A percentile compares a stretch with the other conserved stretches of the same genome.
These are phyloP conservation scores for Bufo gargarizans DNA, from an alignment of 2,113 vertebrate genomes.

Conservation along the genomic window DNA sequence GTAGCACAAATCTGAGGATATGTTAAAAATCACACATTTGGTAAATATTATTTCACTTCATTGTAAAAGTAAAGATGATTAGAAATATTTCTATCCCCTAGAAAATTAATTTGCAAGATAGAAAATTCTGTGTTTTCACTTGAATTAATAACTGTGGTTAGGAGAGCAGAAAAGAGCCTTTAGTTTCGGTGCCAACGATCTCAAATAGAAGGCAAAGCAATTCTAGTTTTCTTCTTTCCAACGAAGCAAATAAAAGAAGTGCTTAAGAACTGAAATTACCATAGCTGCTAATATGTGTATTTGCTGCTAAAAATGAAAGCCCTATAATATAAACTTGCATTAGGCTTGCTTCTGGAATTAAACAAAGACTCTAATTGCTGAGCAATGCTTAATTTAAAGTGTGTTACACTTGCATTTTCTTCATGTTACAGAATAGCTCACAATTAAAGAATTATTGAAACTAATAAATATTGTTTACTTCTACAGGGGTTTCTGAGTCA, in stretches of 20 bases:
- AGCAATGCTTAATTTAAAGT: not conserved
- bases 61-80: conserved; percentile 5
- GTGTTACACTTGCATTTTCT: not conserved
- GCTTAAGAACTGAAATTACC: conserved; percentile 10
- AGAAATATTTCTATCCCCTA: not conserved
- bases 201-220: conserved; percentile 5
- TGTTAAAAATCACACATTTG: not conserved
- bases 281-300: not conserved
- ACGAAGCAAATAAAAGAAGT: conserved; percentile 16
- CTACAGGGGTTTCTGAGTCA: too few species aligned
- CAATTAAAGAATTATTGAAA: not conserved
- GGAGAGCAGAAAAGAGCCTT: conserved; percentile 21
- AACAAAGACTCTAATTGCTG: not conserved
- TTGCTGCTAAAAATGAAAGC: conserved; percentile 2
- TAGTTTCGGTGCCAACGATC: conserved; percentile 3
- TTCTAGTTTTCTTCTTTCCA: conserved; percentile 30
- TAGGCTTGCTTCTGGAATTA: not conserved
- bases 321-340: not conserved
- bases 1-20: not conserved
- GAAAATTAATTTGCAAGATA: conserved; percentile 19
- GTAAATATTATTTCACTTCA: not conserved
- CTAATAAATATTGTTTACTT: not conserved
- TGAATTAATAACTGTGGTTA: conserved; percentile 27
- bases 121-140: not conserved
- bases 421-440: not conserved